These are phyloP conservation scores for Pseudolycoriella hygida DNA, from an alignment of 2,888 invertebrate species.

Conservation along the genomic window DNA sequence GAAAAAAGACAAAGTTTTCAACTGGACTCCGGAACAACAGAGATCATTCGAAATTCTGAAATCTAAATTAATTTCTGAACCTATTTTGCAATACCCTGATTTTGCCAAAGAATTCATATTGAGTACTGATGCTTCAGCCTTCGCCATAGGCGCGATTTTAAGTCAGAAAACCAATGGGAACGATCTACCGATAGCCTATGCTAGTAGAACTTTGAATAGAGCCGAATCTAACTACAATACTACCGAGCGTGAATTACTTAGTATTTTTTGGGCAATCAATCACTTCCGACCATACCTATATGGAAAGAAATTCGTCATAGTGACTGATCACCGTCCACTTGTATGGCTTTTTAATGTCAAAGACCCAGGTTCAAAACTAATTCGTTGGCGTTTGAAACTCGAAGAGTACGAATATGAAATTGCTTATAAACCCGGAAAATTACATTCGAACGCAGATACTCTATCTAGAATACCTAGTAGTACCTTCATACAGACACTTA, in stretches of 20 bases:
- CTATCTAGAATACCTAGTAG: slow-evolving; percentile 3
- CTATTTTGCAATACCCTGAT: slow-evolving; percentile 4
- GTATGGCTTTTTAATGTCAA: neutral
- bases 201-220: neutral
- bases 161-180: neutral
- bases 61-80: neutral
- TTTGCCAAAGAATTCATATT: slow-evolving; percentile 2
- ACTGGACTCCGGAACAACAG: neutral
- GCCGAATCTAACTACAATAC: slow-evolving; percentile 2
- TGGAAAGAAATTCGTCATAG: neutral
- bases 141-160: neutral
- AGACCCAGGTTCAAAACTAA: neutral
- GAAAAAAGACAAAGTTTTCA: neutral
- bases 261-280: neutral
- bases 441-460: slow-evolving; percentile 13
- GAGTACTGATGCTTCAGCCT: neutral
- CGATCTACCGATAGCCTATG: neutral
- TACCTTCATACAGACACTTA: too few relatives aligned
- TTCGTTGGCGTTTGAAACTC: slow-evolving; percentile 10
- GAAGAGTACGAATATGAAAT: slow-evolving; percentile 13
- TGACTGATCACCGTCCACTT: neutral
- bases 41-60: neutral
- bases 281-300: slow-evolving; percentile 1
- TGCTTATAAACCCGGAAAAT: slow-evolving; percentile 11
- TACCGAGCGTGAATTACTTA: neutral